Base-by-base conservation (phyloP, 2,113 vertebrate species). In the Mormyrus lacerda region DNA sequence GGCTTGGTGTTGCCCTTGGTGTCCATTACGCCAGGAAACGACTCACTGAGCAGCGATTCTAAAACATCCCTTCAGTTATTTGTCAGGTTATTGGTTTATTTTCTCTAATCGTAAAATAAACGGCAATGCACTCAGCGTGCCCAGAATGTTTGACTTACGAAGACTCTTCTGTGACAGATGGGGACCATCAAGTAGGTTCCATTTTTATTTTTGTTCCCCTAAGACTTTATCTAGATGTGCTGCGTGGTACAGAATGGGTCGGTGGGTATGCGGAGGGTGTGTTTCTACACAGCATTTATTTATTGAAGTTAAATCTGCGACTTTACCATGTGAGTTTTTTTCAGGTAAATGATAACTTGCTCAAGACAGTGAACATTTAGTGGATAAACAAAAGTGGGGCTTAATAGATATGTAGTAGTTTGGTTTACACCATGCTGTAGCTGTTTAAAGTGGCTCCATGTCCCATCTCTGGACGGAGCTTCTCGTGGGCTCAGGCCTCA, bases 11-110 rank as follows among this genome's bases (percentile, higher is more conserved):
- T 10, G 31, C 61, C 35, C 73, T 19, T 42, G 35, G n/a, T n/a
- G 5, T 48, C 44, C 24, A 85, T 48, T 15, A 48, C 24, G n/a
- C 42, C 83, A n/a, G 10, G n/a, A 85, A 27, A 50, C 9, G 1
- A 6, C 39, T 17, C 31, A 2, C 13, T 42, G 93, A 90, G 90
- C 0, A 2, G 92, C 88, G 90, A 94, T 95, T 93, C 94, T 88
- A 93, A 93, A 93, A 89, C 96, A 96, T 97, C 96, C 96, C 96
- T 91, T 89, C 79, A 94, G 95, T 96, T 96, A 96, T 96, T 96
- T 96, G 95, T 96, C 96, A 97, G 95, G 94, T 95, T 94, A 95
- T 95, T 94, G 93, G 96, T 97, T 97, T 97, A 96, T 97, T 96
- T 96, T 85, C 93, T 93, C 94, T 93, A 89, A 93, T 95, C 95